Evolutionary conservation across 1,140 invertebrate genomes (phyloP), one percentile per base, ranked within the genome.

Genomic region (Galleria mellonella): DNA sequence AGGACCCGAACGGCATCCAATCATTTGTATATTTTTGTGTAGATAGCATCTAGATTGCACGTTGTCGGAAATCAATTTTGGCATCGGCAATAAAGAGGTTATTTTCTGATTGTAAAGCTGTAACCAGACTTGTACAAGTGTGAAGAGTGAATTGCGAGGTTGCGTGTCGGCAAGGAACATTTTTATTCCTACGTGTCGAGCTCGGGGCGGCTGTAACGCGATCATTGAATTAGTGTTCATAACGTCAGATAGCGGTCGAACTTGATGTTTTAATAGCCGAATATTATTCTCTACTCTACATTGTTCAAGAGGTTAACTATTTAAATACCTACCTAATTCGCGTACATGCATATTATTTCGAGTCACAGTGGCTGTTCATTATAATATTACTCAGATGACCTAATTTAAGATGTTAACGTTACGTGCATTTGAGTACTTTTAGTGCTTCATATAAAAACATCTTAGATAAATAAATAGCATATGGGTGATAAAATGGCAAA

Each of bases 191-290:
- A 23, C 17, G 17, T 23, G 17, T 23, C 32, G 38, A 57, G 43
- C 30, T 46, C 31, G 39, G 42, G 35, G 17, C 30, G 13, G 42
- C 47, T 48, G 65, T 65, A 72, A 71, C 66, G 64, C 73, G 56
- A 81, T 73, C 73, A 66, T 73, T 75, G 73, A 65, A 75, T 81
- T 77, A 81, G 58, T 60, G 58, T 53, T 64, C 69, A 65, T 58
- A 60, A 64, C 51, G 55, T 55, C 43, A 61, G 53, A 58, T 57
- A 55, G 13, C 49, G 55, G 49, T 53, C 43, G 42, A 8, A 47
- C 30, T 51, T 53, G 47, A 62, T 38, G 46, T 52, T 51, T 47
- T 57, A 51, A 51, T 54, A 50, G 42, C 9, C 43, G 35, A 36
- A 9, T 9, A 43, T n/a, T 32, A 39, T 43, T 30, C 3, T 45